Evolutionary conservation across 2,797 vertebrate species (phyloP).

Genomic region (Agapornis canus): DNA sequence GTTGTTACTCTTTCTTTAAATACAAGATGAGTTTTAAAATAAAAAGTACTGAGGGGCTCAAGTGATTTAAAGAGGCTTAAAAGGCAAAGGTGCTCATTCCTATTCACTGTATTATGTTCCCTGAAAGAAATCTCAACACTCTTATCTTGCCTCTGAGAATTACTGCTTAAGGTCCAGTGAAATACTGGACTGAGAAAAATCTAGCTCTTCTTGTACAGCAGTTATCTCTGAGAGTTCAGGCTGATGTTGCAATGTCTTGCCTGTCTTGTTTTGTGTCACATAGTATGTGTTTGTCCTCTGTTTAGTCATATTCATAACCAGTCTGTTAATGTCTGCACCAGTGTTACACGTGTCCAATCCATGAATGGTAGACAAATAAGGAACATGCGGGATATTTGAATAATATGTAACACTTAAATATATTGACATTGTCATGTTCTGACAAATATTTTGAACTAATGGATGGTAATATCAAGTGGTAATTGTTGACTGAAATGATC

Average conservation of each 20-base stretch:
- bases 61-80: neutral
- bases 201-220: neutral
- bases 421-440: neutral
- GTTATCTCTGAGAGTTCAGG: neutral
- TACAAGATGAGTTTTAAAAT: neutral
- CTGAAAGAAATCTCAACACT: neutral
- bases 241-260: constrained; percentile 5
- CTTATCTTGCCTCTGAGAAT: neutral
- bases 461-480: neutral
- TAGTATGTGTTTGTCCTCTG: neutral
- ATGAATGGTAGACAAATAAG: neutral
- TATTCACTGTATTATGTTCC: neutral
- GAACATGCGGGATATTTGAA: neutral
- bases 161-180: neutral
- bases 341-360: neutral
- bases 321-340: neutral
- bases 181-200: neutral
- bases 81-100: neutral
- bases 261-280: neutral
- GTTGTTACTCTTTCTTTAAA: neutral
- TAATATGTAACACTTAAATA: neutral
- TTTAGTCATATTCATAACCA: neutral
- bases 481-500: neutral
- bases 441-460: neutral
- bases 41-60: neutral